Percentiles rank a stretch among this genome's conserved stretches.
Evolutionary conservation across 1,140 invertebrate species (phyloP).

Genomic region (Diploscapter pachys): DNA sequence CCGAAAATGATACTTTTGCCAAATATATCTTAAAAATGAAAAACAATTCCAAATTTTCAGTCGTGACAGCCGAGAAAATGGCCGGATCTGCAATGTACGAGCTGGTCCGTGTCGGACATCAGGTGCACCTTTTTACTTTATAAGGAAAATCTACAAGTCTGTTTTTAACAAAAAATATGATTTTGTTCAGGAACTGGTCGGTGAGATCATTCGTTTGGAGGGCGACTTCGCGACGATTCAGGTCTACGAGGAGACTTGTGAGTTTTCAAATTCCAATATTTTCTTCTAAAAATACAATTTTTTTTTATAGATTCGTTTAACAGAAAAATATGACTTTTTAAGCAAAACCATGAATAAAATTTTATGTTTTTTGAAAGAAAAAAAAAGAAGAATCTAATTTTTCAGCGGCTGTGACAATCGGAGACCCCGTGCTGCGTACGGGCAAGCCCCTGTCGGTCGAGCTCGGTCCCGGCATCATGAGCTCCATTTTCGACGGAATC

Average conservation of each 20-base stretch:
- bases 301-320: neutral
- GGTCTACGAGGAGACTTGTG: constrained; percentile 97
- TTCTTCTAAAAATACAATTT: neutral
- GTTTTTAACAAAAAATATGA: too few species aligned
- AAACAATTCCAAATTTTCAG: constrained; percentile 65
- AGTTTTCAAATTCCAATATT: constrained; percentile 20
- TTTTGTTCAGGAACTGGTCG: constrained; percentile 75
- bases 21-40: too few species aligned
- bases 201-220: constrained; percentile 98
- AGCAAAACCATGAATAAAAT: too few species aligned
- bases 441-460: constrained; percentile 97
- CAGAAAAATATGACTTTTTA: neutral
- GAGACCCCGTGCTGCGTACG: constrained; percentile 94
- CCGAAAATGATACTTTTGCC: too few species aligned
- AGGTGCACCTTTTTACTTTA: constrained; percentile 45
- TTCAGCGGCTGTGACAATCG: constrained; percentile 89
- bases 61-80: constrained; percentile 98
- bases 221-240: constrained; percentile 99
- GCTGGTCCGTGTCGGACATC: constrained; percentile 94
- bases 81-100: constrained; percentile 99
- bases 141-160: too few species aligned
- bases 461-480: constrained; percentile 97
- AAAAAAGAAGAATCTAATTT: constrained; percentile 30
- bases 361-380: constrained; percentile 1
- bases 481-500: constrained; percentile 98